These are phyloP conservation scores for Zosterops japonicus DNA, from an alignment of 2,113 vertebrate genomes.

Conservation along the genomic window DNA sequence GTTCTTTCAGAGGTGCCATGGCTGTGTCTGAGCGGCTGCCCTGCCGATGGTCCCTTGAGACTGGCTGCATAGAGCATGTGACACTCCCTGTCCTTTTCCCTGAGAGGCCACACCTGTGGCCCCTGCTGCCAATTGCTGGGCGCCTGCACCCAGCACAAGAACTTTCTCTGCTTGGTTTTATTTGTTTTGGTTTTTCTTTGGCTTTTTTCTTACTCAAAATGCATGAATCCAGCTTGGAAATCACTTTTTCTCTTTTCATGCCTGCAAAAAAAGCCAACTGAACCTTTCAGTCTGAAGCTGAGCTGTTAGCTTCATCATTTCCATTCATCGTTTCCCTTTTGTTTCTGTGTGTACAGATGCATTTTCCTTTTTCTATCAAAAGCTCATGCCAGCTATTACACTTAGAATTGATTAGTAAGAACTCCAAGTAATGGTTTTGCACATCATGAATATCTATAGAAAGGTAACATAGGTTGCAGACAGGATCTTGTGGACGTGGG, in stretches of 20 bases:
- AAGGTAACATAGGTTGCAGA: background rate
- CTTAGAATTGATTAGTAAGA: background rate
- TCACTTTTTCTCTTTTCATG: background rate
- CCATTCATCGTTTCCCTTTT: background rate
- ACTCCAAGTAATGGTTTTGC: background rate
- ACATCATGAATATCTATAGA: background rate
- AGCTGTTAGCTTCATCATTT: background rate
- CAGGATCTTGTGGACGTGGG: background rate
- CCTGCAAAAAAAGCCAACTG: background rate
- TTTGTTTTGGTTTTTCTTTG: background rate
- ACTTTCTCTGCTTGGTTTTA: background rate
- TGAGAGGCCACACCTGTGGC: background rate
- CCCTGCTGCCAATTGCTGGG: too few relatives aligned
- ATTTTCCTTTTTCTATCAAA: background rate
- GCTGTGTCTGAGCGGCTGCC: background rate
- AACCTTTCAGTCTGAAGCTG: background rate
- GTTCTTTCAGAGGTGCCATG: accelerated
- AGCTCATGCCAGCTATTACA: background rate
- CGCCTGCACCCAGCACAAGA: background rate
- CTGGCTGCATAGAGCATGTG: accelerated
- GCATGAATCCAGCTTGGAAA: background rate
- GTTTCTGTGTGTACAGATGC: background rate
- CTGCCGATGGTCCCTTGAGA: accelerated
- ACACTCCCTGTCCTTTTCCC: background rate
- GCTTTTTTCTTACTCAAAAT: background rate